phyloP scores from a whole-genome alignment of 53 echinoderm and acorn worm genomes.

The Pentamera pediparva region DNA sequence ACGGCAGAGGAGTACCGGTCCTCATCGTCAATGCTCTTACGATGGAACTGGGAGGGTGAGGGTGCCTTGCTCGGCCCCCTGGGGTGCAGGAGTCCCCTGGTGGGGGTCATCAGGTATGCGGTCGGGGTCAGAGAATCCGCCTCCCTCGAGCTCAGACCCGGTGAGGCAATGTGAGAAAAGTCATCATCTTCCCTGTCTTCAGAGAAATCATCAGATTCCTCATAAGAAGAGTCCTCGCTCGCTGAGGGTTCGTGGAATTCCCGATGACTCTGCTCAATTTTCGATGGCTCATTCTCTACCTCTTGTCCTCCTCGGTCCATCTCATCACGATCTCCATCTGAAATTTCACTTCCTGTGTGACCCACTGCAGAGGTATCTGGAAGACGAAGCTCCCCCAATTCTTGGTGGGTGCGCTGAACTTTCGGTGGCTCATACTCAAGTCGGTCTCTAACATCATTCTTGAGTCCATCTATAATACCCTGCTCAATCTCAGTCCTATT shows the following conservation, averaged over 20 bases:
- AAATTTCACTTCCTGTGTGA: too few relatives aligned
- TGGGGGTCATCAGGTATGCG: slow-evolving; percentile 57
- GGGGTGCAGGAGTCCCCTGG: slow-evolving; percentile 17
- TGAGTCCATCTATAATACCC: too few relatives aligned
- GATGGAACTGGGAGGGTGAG: slow-evolving; percentile 10
- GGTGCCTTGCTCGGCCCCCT: neutral
- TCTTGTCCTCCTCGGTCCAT: too few relatives aligned
- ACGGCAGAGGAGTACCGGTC: slow-evolving; percentile 43
- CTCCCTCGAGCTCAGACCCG: slow-evolving; percentile 81
- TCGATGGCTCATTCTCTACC: too few relatives aligned
- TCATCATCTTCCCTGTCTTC: slow-evolving; percentile 61
- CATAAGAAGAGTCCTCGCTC: slow-evolving; percentile 1
- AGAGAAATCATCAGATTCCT: slow-evolving; percentile 48
- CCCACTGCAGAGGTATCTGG: too few relatives aligned
- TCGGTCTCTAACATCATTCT: too few relatives aligned
- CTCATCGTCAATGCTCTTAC: slow-evolving; percentile 22
- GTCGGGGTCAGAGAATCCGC: slow-evolving; percentile 88
- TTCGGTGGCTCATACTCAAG: too few relatives aligned
- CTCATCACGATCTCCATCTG: too few relatives aligned
- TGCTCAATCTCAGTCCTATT: too few relatives aligned
- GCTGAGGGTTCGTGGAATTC: neutral
- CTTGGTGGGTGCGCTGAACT: too few relatives aligned
- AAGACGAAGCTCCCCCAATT: too few relatives aligned
- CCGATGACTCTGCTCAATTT: too few relatives aligned
- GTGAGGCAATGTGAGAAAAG: slow-evolving; percentile 65